Evolutionary conservation across 1,140 invertebrate species (phyloP), one percentile per base, ranked within the genome.

Genomic region (Sinonovacula constricta): DNA sequence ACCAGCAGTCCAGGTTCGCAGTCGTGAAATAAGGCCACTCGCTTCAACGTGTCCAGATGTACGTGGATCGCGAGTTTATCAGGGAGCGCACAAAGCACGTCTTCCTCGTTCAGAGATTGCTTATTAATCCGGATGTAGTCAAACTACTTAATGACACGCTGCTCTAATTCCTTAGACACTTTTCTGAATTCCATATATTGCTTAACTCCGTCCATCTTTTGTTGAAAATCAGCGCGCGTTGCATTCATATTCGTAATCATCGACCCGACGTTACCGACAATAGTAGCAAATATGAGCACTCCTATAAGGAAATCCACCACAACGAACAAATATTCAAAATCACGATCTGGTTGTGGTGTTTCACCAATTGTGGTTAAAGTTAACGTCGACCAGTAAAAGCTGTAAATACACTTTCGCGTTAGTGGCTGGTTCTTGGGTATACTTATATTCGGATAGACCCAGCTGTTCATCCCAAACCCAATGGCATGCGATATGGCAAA

Each of bases 191-290:
- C 96, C 96, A 99, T 97, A 89, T 98, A 99, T 90, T 98, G 97
- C 89, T 99, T 99, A 0, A 99, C 96, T 0, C 95, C 95, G 85
- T 99, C 97, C 96, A 99, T 97, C 82, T 95, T 94, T 81, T 96
- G 96, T 91, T 98, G 97, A 90, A 98, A 98, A 86, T 98, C 97
- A 0, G 97, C 95, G 79, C 96, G 91, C 0, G 96, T 95, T 10
- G 97, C 96, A 89, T 98, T 98, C 96, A 98, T 98, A 87, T 98
- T 98, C 3, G 96, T 97, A 81, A 99, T 98, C 97, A 99, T 98
- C 59, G 95, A 96, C 62, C 97, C 96, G 12, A 90, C 87, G 57
- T 90, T 90, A 76, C 90, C 90, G 18, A 91, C 90, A 69, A 91
- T 90, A 12, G 89, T 87, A 34, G 89, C 90, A 78, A 91, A 91